Conservation (phyloP, 2,888 invertebrate genomes). For the Phaedon cochleariae region DNA sequence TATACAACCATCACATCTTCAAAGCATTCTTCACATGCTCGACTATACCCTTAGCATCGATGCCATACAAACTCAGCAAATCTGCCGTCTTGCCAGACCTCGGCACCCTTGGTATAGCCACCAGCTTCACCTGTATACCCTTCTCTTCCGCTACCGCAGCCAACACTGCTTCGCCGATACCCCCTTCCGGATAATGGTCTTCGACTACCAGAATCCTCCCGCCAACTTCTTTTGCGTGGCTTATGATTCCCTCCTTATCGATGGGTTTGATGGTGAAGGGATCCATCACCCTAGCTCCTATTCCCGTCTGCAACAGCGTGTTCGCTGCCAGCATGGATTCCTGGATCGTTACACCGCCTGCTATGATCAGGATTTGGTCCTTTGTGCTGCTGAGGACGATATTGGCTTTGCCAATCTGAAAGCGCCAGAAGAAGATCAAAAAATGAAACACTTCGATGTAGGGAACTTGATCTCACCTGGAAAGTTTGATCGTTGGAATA, state of each 20-base stretch:
- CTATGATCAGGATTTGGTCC: constrained; percentile 85
- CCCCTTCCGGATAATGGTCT: constrained; percentile 95
- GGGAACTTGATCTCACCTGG: constrained; percentile 64
- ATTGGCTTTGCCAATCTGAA: constrained; percentile 75
- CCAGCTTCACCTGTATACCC: constrained; percentile 74
- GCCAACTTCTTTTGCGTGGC: constrained; percentile 76
- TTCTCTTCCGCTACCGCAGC: constrained; percentile 77
- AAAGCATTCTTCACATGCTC: constrained; percentile 67
- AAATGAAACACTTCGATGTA: too few species aligned
- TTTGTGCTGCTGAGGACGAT: constrained; percentile 74
- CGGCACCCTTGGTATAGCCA: constrained; percentile 83
- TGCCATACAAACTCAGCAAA: constrained; percentile 85
- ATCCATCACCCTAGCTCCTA: constrained; percentile 85
- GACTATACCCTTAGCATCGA: constrained; percentile 71
- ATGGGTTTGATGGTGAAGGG: constrained; percentile 95
- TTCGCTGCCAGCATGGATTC: constrained; percentile 87
- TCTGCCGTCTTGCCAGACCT: constrained; percentile 88
- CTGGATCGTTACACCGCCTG: constrained; percentile 89
- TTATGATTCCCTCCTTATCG: constrained; percentile 76
- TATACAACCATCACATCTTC: constrained; percentile 32
- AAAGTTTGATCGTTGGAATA: constrained; percentile 87
- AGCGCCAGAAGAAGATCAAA: too few species aligned
- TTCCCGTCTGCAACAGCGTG: constrained; percentile 70
- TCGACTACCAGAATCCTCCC: constrained; percentile 90
- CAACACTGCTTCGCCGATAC: constrained; percentile 91